These are phyloP conservation scores for Drosophila novamexicana DNA, from an alignment of 1,140 invertebrate species.

Conservation along the genomic window DNA sequence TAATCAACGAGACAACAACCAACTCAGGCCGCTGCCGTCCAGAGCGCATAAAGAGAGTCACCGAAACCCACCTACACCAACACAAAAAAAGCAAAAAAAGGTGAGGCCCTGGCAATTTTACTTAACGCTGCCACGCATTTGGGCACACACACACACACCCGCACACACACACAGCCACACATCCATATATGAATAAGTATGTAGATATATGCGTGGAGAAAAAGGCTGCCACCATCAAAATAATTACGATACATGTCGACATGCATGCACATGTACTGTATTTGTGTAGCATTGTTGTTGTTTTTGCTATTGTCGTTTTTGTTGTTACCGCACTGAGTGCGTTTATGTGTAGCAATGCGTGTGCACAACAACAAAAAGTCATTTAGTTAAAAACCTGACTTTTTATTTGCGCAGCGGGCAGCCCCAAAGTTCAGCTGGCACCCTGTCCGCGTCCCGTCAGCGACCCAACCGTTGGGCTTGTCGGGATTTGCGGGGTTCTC, in stretches of 20 bases:
- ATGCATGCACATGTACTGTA: constrained; percentile 64
- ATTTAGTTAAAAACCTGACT: constrained; percentile 82
- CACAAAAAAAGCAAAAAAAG: constrained; percentile 55
- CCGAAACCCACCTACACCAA: constrained; percentile 20
- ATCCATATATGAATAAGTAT: constrained; percentile 8
- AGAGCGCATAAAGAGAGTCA: constrained; percentile 36
- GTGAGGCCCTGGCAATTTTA: constrained; percentile 72
- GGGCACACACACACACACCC: constrained; percentile 38
- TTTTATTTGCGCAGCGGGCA: constrained; percentile 77
- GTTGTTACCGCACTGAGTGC: constrained; percentile 65
- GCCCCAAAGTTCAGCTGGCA: constrained; percentile 39
- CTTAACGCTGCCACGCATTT: constrained; percentile 57
- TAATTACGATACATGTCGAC: constrained; percentile 78
- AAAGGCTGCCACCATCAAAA: constrained; percentile 79
- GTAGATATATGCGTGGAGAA: constrained; percentile 25
- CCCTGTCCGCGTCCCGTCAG: constrained; percentile 13
- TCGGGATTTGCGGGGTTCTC: not conserved
- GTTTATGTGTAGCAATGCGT: constrained; percentile 82
- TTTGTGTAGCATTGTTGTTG: constrained; percentile 17
- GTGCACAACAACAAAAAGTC: constrained; percentile 82
- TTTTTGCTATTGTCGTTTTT: constrained; percentile 30
- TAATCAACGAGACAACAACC: constrained; percentile 79
- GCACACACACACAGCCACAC: constrained; percentile 25
- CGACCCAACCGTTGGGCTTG: constrained; percentile 16
- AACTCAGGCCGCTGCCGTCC: constrained; percentile 17